A percentile compares a stretch with the other conserved stretches of the same genome.
Conservation (phyloP, 2,113 vertebrate genomes). For the Sapayoa aenigma region DNA sequence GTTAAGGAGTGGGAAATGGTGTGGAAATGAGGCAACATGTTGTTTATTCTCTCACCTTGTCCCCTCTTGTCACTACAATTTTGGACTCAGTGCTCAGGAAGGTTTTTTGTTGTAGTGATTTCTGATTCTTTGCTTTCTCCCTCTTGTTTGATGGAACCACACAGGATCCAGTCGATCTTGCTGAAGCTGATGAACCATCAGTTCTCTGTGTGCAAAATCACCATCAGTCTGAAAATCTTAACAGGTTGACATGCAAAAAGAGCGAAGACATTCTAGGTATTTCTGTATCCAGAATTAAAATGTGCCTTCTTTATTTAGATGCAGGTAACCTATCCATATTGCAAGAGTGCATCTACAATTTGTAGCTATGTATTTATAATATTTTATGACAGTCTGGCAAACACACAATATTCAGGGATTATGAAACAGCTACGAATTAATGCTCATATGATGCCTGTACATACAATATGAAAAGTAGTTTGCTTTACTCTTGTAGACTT, state of each 20-base stretch:
- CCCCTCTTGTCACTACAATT: neutral
- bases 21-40: neutral
- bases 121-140: neutral
- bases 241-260: neutral
- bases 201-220: neutral
- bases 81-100: neutral
- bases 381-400: neutral
- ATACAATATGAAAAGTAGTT: neutral
- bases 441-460: neutral
- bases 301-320: neutral
- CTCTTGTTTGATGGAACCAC: neutral
- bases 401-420: neutral
- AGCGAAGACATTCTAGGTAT: fast-evolving
- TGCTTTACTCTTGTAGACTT: neutral
- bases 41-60: neutral
- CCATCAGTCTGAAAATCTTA: neutral
- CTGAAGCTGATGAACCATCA: neutral
- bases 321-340: neutral
- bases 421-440: neutral
- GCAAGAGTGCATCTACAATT: neutral
- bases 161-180: neutral
- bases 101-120: neutral
- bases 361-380: neutral
- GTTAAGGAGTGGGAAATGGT: neutral
- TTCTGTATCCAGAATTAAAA: neutral